Base-by-base conservation (phyloP, 2,888 invertebrate genomes). In the Agriopis leucophaearia region DNA sequence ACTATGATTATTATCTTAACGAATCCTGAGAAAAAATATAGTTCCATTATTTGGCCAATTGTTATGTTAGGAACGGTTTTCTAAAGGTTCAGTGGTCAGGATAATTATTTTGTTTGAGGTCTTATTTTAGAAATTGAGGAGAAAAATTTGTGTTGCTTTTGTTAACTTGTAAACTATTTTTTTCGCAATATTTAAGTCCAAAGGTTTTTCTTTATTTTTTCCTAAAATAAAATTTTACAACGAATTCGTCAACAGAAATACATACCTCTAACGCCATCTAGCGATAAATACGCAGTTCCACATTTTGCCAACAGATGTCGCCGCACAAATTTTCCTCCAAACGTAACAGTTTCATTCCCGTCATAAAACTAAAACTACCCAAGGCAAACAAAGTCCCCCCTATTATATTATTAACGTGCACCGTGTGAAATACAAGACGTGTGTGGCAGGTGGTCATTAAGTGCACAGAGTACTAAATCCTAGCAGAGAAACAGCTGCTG, bases 381-480 rank as follows among this genome's bases (percentile, higher is more conserved):
- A 48, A 57, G 27, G 44, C 45, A 69, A 57, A 61, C 45, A 61
- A 45, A 66, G 57, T 52, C 36, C 66, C 36, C 66, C 66, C 50
- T 61, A 61, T 64, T 65, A 62, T 57, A 64, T 56, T 64, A 69
- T 64, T 64, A 64, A 69, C 69, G 56, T 56, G 51, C 18, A 51
- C 58, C 60, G 61, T 64, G 68, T 68, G 69, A 64, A 61, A 61
- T 18, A 36, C 50, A 61, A 56, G 66, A 58, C 66, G 57, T 66
- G 64, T 69, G 55, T 61, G 62, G 65, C 62, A 67, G 68, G 67
- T 64, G 66, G 69, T 70, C 69, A 69, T 71, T 66, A 73, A 48
- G 56, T 44, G 42, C 42, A 42, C 55, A n/a, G 42, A 44, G 13
- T 42, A 13, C 0, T 18, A 18, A 55, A 55, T 27, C 42, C 0